Evolutionary conservation across 2,797 vertebrate species (phyloP), one percentile per base, ranked within the genome.

Genomic region (Sebastes oblongus): DNA sequence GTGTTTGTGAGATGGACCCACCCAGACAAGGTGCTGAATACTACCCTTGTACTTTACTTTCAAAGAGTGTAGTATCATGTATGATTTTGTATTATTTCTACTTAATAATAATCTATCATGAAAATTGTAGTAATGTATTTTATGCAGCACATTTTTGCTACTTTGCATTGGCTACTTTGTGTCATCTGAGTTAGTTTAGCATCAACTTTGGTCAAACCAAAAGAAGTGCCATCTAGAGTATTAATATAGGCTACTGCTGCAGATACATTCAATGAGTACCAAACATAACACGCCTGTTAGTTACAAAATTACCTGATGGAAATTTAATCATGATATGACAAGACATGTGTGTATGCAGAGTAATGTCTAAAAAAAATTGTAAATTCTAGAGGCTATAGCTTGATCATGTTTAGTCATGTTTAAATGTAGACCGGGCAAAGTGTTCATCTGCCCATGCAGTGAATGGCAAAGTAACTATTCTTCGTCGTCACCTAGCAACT

Each of bases 401-500:
- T 72, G 27, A 75, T 58, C 11, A 66, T 39, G 16, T 70, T 22
- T 29, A 50, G 39, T 50, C 65, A 36, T 64, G 61, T 36, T 64
- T 64, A 42, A 9, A 59, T 42, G 13, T 14, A 46, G 42, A 52
- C 22, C 24, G 36, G 20, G 16, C 13, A 46, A 25, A 78, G 50
- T 59, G 27, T 22, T 46, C 11, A 24, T 42, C 73, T 36, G 14
- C 42, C 66, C 16, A 50, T 50, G 42, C 22, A n/a, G 29, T 74
- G 75, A 75, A 61, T 16, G 30, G 77, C 73, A 70, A 74, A 79
- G 36, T 52, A 69, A 81, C 76, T 59, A 32, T 77, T 81, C 77
- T 75, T 80, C 64, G 42, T 74, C n/a, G n/a, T 91, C 79, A 58
- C 91, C 76, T 86, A 87, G 90, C 90, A 91, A 90, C 86, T 70